These are phyloP conservation scores for Cryptotermes secundus DNA, from an alignment of 1,140 invertebrate genomes.

Conservation along the genomic window DNA sequence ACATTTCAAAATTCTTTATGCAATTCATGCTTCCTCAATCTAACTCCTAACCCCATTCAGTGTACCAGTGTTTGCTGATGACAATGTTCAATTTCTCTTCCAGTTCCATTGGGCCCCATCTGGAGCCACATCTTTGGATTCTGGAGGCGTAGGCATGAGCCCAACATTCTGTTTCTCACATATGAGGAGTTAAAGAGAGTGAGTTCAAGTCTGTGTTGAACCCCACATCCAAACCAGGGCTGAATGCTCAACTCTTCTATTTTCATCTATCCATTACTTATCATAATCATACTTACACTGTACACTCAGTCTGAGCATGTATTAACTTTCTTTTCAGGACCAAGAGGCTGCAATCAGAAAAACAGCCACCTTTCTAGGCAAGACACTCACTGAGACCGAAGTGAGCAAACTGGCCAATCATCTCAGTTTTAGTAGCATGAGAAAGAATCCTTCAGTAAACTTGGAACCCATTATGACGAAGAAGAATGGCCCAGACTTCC, in stretches of 20 bases:
- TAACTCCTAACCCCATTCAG: too few species aligned
- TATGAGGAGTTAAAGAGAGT: constrained; percentile 83
- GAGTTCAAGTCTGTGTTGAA: constrained; percentile 31
- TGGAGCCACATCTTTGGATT: constrained; percentile 70
- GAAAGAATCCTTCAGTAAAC: constrained; percentile 75
- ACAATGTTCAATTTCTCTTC: constrained; percentile 31
- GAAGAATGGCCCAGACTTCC: constrained; percentile 51
- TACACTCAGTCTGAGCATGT: not conserved
- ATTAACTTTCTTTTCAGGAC: constrained; percentile 49
- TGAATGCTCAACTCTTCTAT: too few species aligned
- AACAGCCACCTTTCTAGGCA: constrained; percentile 72
- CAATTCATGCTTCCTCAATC: too few species aligned
- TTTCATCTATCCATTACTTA: too few species aligned
- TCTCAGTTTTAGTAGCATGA: constrained; percentile 79
- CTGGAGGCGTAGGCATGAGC: constrained; percentile 71
- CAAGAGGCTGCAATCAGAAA: constrained; percentile 60
- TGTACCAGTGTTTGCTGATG: too few species aligned
- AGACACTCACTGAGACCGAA: constrained; percentile 63
- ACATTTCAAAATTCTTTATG: too few species aligned
- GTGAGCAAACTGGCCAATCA: constrained; percentile 68
- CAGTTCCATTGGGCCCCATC: constrained; percentile 64
- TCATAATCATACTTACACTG: too few species aligned
- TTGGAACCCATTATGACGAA: constrained; percentile 60
- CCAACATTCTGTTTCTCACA: constrained; percentile 77
- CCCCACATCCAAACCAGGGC: too few species aligned